A percentile compares a stretch with the other conserved stretches of the same genome.
Conservation (phyloP, 2,888 invertebrate species). For the Eupithecia centaureata region DNA sequence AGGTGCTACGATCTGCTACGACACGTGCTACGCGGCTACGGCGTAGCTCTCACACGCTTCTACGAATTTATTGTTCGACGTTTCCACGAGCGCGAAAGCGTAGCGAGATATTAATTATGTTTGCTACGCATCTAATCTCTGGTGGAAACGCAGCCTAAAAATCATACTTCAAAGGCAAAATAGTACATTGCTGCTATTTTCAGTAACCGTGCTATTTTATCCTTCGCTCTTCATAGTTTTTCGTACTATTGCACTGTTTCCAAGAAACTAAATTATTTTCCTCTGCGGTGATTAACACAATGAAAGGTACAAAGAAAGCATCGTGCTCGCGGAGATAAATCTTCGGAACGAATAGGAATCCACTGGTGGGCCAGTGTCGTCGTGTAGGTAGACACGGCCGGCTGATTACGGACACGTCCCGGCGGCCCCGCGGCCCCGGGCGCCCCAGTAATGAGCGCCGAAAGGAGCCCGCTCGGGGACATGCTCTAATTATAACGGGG, state of each 20-base stretch:
- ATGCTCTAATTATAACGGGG: slow-evolving; percentile 21
- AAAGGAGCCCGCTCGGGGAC: slow-evolving; percentile 10
- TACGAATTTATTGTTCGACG: neutral
- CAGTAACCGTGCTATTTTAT: neutral
- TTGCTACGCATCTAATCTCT: no score
- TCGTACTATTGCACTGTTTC: neutral
- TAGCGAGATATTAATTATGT: no score
- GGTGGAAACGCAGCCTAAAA: no score
- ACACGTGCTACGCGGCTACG: neutral
- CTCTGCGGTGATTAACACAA: neutral
- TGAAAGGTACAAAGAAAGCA: neutral
- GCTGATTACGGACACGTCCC: slow-evolving; percentile 10
- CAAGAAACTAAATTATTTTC: neutral
- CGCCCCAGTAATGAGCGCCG: slow-evolving; percentile 7
- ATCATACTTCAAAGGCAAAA: no score
- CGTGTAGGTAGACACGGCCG: neutral
- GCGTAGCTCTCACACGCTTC: neutral
- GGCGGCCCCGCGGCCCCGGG: no score
- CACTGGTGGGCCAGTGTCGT: neutral
- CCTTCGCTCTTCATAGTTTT: no score
- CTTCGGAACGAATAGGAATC: neutral
- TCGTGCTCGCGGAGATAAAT: neutral
- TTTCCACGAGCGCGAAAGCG: no score
- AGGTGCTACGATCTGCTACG: neutral
- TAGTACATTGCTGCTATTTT: neutral